Base-by-base conservation (phyloP, 2,797 vertebrate species). In the Anomalospiza imberbis region DNA sequence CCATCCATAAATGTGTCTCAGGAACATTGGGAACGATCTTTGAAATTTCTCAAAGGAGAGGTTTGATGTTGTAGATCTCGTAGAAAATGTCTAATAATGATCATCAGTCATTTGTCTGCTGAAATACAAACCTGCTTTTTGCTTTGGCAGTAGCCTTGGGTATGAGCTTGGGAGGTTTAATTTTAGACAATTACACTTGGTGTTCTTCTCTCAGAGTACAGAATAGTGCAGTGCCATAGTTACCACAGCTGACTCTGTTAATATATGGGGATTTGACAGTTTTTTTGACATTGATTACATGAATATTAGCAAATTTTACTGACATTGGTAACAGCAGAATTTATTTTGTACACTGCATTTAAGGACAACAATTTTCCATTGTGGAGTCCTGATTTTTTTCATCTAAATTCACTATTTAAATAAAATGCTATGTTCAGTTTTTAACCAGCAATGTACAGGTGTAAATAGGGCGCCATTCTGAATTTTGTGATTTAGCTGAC, bases 41-140 rank as follows among this genome's bases (percentile, higher is more conserved):
- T 5, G 73, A 20, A 81, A 61, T 88, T 90, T 85, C 90, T 94
- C 67, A 45, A 11, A 78, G 62, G 87, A n/a, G 53, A 79, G 11
- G 17, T 71, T 75, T 51, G 51, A n/a, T 84, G 66, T 42, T 93
- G 62, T 5, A 74, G 77, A 58, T 72, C 31, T 89, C 32, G 7
- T 31, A 51, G 31, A 80, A 83, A 89, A 60, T 25, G 47, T 73
- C 70, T 89, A 63, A 91, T 84, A 88, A 91, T 78, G 77, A 84
- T 68, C 31, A n/a, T 85, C 72, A 86, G 71, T 79, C 84, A 71
- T 70, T 81, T 88, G 40, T 89, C 90, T 91, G 29, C 47, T 76
- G 80, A 58, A 74, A 89, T 86, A 26, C 21, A 68, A 40, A 55
- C 25, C 18, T 92, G 47, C 12, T 80, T 89, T 86, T 85, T 91